Evolutionary conservation across 2,797 vertebrate species (phyloP).

Genomic region (Lithobates sylvaticus): DNA sequence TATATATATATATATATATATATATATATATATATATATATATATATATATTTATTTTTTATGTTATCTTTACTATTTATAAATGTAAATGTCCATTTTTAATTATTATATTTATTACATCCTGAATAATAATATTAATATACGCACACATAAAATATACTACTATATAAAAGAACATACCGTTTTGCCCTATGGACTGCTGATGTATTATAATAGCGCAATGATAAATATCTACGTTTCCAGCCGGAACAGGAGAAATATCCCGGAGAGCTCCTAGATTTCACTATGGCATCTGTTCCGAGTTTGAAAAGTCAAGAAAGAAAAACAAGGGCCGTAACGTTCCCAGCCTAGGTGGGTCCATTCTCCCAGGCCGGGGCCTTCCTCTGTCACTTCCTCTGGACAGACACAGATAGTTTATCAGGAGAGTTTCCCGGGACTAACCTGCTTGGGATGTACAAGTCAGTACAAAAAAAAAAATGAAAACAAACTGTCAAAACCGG

Average conservation of each 20-base stretch:
- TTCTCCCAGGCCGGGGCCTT: background rate
- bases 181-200: background rate
- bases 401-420: constrained; percentile 20
- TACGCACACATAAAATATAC: background rate
- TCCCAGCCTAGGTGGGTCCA: constrained; percentile 44
- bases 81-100: too few species aligned
- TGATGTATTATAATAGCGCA: background rate
- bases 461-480: too few species aligned
- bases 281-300: constrained; percentile 3
- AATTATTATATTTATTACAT: too few species aligned
- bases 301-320: constrained; percentile 14
- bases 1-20: too few species aligned
- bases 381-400: constrained; percentile 39
- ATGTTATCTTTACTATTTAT: too few species aligned
- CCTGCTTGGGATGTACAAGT: background rate
- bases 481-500: too few species aligned
- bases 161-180: background rate
- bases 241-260: too few species aligned
- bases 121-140: background rate
- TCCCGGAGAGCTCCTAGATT: background rate
- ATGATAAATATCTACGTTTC: background rate
- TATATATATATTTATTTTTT: too few species aligned
- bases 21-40: too few species aligned
- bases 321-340: constrained; percentile 34
- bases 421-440: constrained; percentile 12